Percentiles rank a stretch among this genome's conserved stretches.
phyloP scores from a whole-genome alignment of 2,113 vertebrate genomes.

The Indri indri region DNA sequence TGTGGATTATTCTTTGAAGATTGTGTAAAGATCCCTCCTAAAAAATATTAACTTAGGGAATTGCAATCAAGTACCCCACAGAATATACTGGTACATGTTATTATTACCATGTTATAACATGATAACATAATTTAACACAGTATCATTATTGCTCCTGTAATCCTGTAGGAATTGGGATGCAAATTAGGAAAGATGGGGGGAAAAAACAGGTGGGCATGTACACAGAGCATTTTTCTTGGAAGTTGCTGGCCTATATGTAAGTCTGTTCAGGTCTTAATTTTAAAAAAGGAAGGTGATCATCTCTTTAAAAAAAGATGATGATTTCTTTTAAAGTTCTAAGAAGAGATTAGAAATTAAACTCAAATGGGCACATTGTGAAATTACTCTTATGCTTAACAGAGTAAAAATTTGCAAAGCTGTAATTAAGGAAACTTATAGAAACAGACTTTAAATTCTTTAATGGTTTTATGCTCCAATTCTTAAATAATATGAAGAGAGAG shows the following conservation, averaged over 20 bases:
- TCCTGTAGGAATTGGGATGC: not conserved
- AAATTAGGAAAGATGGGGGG: not conserved
- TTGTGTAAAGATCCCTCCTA: not conserved
- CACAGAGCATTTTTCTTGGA: not conserved
- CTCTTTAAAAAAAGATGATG: not conserved
- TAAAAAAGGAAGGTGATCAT: not conserved
- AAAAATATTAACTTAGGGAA: not conserved
- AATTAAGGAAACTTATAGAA: not conserved
- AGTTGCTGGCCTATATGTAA: not conserved
- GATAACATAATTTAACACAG: not conserved
- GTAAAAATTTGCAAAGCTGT: not conserved
- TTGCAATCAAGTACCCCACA: not conserved
- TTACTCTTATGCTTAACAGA: not conserved
- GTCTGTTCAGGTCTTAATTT: not conserved
- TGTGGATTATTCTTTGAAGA: not conserved
- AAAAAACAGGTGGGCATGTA: not conserved
- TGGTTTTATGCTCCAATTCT: not conserved
- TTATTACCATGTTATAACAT: not conserved
- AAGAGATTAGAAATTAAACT: conserved; percentile 26
- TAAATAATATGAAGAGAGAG: not conserved
- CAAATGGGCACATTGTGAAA: not conserved
- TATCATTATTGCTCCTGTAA: not conserved
- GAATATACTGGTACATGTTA: not conserved
- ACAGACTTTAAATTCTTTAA: not conserved
- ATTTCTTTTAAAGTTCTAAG: not conserved